Base-by-base conservation (phyloP, 2,797 vertebrate species). In the Peromyscus nudipes region DNA sequence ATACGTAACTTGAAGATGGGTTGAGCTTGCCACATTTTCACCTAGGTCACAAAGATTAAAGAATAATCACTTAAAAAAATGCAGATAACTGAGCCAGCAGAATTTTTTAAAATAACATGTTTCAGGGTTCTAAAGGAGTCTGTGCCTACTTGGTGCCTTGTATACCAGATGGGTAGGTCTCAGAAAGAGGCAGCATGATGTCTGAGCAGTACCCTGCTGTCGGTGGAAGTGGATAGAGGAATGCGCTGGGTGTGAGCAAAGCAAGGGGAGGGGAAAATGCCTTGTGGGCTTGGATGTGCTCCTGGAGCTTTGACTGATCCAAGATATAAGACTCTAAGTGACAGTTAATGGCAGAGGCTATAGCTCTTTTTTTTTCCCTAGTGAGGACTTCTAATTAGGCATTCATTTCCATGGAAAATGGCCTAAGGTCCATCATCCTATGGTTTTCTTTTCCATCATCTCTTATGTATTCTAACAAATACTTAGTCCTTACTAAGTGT, bases 311-410 rank as follows among this genome's bases (percentile, higher is more conserved):
- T 25, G 46, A 37, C 49, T 87, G 14, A 4, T 69, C 73, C 37
- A 23, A 55, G 40, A 76, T 27, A 55, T 14, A 91, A 27, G 4
- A 6, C 12, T 12, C 89, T 43, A 83, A 76, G 34, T 55, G 7
- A 21, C 37, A 13, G 17, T 52, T 12, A 79, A 23, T 73, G 40
- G 8, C 34, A 17, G n/a, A 31, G 11, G 84, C 75, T 37, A 8
- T 14, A 19, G 7, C 64, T 4, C 40, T 92, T 91, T 95, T 88
- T 92, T 90, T 95, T 88, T 21, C 31, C 84, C 37, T 71, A 81
- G 11, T 52, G 31, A n/a, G 21, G 10, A 52, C 52, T 84, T 60
- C 37, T 67, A 85, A n/a, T 34, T 12, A 64, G 62, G 17, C 16
- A 49, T 40, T 84, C 29, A 7, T 60, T 84, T 73, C 57, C 46